These are phyloP conservation scores for Alosa sapidissima DNA, from an alignment of 2,797 vertebrate genomes.

Conservation along the genomic window DNA sequence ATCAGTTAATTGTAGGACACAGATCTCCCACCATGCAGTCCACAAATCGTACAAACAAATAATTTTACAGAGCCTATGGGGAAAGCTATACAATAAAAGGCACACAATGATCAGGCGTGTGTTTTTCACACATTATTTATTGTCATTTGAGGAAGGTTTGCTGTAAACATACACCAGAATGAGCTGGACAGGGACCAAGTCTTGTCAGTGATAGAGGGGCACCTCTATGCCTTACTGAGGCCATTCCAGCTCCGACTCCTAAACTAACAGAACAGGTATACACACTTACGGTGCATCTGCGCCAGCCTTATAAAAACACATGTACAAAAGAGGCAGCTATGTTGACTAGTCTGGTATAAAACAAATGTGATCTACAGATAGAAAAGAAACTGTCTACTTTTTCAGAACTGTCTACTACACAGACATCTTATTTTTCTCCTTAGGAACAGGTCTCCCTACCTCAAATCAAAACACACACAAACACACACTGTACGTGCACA, in stretches of 20 bases:
- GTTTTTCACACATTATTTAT: not conserved
- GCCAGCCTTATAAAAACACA: slow-evolving; percentile 12
- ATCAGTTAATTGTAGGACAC: no score
- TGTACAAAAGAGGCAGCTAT: not conserved
- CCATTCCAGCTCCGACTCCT: not conserved
- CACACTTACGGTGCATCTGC: not conserved
- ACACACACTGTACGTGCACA: not conserved
- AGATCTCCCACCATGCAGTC: not conserved
- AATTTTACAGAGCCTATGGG: not conserved
- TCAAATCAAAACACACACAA: not conserved
- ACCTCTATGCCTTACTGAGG: not conserved
- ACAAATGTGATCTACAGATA: not conserved
- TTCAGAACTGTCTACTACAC: not conserved
- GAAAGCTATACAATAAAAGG: not conserved
- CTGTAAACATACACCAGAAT: not conserved
- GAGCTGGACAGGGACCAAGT: not conserved
- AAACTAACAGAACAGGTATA: not conserved
- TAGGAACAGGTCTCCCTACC: not conserved
- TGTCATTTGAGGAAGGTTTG: not conserved
- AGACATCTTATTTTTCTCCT: slow-evolving; percentile 1
- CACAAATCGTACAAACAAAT: slow-evolving; percentile 27
- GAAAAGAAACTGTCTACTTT: not conserved
- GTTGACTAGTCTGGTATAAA: slow-evolving; percentile 3
- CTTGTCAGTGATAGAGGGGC: not conserved
- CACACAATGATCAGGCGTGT: not conserved